Percentiles rank a stretch among this genome's conserved stretches.
Conservation (phyloP, 1,140 invertebrate genomes). For the Atta colombica region DNA sequence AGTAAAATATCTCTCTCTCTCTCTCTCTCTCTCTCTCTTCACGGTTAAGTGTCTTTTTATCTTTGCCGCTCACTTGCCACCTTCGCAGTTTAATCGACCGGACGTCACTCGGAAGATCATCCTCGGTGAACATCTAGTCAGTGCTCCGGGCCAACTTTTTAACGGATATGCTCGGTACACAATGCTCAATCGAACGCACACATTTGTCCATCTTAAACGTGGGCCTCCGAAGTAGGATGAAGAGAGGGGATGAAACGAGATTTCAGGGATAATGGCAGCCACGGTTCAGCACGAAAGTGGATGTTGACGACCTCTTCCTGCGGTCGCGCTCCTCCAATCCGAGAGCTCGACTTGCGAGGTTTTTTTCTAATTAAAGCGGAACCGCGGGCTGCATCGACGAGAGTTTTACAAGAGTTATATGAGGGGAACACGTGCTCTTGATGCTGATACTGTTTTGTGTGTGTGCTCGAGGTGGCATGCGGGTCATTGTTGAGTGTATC, state of each 20-base stretch:
- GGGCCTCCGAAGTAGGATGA: conserved; percentile 24
- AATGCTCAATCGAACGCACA: conserved; percentile 38
- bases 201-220: not conserved
- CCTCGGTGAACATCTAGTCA: conserved; percentile 7
- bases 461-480: conserved; percentile 1
- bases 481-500: not conserved
- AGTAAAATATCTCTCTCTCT: not conserved
- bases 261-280: conserved; percentile 70
- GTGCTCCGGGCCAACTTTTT: conserved; percentile 45
- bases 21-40: not conserved
- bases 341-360: conserved; percentile 66
- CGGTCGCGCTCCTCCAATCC: conserved; percentile 43
- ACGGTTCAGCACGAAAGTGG: conserved; percentile 65
- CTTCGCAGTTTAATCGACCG: conserved; percentile 60
- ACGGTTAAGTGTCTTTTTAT: not conserved
- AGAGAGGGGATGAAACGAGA: conserved; percentile 75
- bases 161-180: conserved; percentile 33
- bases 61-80: not conserved
- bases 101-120: conserved; percentile 53
- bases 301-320: conserved; percentile 70
- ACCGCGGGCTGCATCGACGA: conserved; percentile 29
- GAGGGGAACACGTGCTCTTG: not conserved
- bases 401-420: not conserved
- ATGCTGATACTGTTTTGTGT: conserved; percentile 33
- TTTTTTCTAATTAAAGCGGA: conserved; percentile 80